phyloP scores from a whole-genome alignment of 2,797 vertebrate genomes.

The Pogonophryne albipinna region DNA sequence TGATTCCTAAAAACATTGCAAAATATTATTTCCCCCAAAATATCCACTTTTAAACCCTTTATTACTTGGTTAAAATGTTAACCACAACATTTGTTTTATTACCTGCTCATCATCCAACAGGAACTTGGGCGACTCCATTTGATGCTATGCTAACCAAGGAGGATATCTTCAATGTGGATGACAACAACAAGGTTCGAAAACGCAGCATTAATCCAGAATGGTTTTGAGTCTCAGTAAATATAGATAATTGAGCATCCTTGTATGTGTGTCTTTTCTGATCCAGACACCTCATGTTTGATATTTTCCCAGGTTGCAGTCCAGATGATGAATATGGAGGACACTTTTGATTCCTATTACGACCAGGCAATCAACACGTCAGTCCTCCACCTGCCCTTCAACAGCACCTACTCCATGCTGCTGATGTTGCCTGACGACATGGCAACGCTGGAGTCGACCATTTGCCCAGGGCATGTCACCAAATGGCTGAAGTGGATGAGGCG shows the following conservation, averaged over 20 bases:
- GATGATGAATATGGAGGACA: constrained; percentile 77
- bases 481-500: constrained; percentile 76
- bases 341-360: constrained; percentile 67
- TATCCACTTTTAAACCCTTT: too few species aligned
- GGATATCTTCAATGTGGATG: constrained; percentile 70
- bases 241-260: neutral
- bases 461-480: constrained; percentile 69
- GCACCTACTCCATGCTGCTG: constrained; percentile 82
- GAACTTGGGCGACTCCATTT: constrained; percentile 82
- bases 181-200: constrained; percentile 62
- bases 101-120: constrained; percentile 58
- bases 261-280: neutral
- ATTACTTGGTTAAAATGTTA: neutral
- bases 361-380: constrained; percentile 64
- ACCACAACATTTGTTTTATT: neutral
- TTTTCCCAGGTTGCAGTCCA: constrained; percentile 76
- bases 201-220: neutral
- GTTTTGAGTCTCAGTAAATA: neutral
- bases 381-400: constrained; percentile 82
- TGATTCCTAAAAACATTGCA: too few species aligned
- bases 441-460: constrained; percentile 69
- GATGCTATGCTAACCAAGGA: constrained; percentile 40
- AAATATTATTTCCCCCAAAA: too few species aligned
- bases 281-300: neutral
- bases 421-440: constrained; percentile 75